Conservation (phyloP, 2,797 vertebrate species). For the Apogon hyalosoma region DNA sequence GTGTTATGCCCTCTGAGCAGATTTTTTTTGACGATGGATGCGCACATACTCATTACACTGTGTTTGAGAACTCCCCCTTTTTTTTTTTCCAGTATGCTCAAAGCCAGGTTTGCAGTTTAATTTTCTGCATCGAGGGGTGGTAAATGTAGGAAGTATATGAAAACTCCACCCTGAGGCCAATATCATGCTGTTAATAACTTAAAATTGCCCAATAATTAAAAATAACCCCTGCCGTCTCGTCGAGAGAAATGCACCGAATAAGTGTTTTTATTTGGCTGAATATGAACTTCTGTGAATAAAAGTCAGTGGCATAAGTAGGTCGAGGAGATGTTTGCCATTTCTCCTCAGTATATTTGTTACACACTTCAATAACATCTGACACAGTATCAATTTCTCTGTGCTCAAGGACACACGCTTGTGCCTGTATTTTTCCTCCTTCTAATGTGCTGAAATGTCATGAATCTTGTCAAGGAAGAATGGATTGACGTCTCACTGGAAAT, state of each 20-base stretch:
- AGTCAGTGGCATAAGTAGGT: constrained; percentile 64
- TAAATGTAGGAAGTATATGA: neutral
- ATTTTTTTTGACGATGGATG: constrained; percentile 15
- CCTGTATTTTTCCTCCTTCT: constrained; percentile 47
- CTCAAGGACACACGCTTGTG: constrained; percentile 69
- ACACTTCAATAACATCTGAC: constrained; percentile 78
- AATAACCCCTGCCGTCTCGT: neutral
- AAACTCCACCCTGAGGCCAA: neutral
- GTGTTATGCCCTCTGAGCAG: constrained; percentile 33
- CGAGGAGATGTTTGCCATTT: constrained; percentile 53
- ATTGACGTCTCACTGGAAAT: constrained; percentile 72
- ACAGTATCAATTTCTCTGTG: constrained; percentile 72
- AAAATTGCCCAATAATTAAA: constrained; percentile 4
- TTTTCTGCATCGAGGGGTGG: neutral
- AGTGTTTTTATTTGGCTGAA: constrained; percentile 12
- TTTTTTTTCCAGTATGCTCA: constrained; percentile 14
- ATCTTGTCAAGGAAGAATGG: constrained; percentile 71
- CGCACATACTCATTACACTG: constrained; percentile 3
- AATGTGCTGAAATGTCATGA: constrained; percentile 74
- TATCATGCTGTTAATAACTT: constrained; percentile 7
- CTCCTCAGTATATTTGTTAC: constrained; percentile 66
- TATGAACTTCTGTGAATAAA: constrained; percentile 48
- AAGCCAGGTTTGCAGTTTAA: constrained; percentile 1
- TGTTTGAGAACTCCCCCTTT: neutral
- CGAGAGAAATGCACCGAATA: neutral